phyloP scores from a whole-genome alignment of 2,797 vertebrate species.

The Avahi laniger region DNA sequence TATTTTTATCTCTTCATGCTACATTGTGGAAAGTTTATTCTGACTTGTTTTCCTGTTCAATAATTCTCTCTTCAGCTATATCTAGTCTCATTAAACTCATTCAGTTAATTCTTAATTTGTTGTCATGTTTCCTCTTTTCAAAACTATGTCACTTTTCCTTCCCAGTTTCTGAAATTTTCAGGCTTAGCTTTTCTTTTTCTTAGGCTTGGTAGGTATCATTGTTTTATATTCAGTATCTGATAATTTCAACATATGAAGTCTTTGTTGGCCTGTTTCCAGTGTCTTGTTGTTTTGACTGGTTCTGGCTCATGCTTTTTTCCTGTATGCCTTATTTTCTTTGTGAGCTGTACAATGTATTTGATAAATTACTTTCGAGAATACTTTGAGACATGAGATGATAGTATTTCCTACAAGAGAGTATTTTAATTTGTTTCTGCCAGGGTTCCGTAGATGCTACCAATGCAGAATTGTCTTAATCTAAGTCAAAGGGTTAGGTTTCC shows the following conservation, averaged over 20 bases:
- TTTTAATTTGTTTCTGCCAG: slow-evolving; percentile 14
- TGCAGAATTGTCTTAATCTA: neutral
- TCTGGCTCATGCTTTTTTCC: neutral
- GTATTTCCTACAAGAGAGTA: neutral
- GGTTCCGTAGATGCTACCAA: neutral
- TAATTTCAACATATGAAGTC: neutral
- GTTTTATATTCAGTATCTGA: neutral
- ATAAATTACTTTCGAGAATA: neutral
- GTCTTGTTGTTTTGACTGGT: neutral
- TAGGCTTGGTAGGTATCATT: neutral
- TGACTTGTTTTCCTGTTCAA: neutral
- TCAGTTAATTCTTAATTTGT: slow-evolving; percentile 1
- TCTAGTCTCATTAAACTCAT: slow-evolving; percentile 31
- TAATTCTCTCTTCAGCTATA: slow-evolving; percentile 41
- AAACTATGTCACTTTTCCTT: neutral
- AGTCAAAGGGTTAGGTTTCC: neutral
- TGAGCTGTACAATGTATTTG: neutral
- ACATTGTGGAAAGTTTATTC: neutral
- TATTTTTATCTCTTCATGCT: neutral
- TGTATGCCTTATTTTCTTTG: neutral
- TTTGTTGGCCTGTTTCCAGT: neutral
- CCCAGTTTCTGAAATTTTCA: neutral
- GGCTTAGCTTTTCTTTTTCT: neutral
- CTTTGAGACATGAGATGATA: neutral
- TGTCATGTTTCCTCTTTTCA: neutral